Evolutionary conservation across 2,888 invertebrate genomes (phyloP), one percentile per base, ranked within the genome.

Genomic region (Ichneumoninae sp.): DNA sequence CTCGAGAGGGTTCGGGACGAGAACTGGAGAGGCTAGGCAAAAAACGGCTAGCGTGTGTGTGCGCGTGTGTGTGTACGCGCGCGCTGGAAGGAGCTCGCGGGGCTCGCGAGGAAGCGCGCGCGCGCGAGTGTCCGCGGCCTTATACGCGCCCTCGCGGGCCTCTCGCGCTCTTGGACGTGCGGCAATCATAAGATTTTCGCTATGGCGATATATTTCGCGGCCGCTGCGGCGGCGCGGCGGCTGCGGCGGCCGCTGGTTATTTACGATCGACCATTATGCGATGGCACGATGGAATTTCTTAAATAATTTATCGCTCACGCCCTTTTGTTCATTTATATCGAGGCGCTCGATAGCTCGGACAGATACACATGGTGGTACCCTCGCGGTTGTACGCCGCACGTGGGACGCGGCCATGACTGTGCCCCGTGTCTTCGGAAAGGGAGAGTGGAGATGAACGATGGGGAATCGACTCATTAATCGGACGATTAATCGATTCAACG

Each of bases 251-350:
- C 44, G 13, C 44, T 47, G 44, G 87, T 91, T 88, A 92, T 92
- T 92, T 92, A 92, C 90, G 89, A 88, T 88, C 89, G 88, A 87
- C 88, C 89, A 92, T 92, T 92, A 92, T 89, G 87, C 91, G 91
- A 89, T 91, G 89, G 89, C 87, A 89, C 88, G 91, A 90, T 90
- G 92, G 90, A 92, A 91, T 92, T 92, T 91, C 88, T 91, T 90
- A 90, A 92, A 92, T 92, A 92, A 92, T 91, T 92, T 92, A 92
- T 92, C 91, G 89, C 87, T 87, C 89, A 87, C 90, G 88, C 83
- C 88, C 90, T 91, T 91, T 91, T 90, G 88, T 91, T 90, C 89
- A 87, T 90, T 90, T 88, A 87, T 83, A 78, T 66, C 83, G 83
- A 75, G 70, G 52, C 71, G 70, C 79, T 79, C 76, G 66, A 65